These are phyloP conservation scores for Galaxea fascicularis DNA, from an alignment of 92 coral and sea anemone species.

Conservation along the genomic window DNA sequence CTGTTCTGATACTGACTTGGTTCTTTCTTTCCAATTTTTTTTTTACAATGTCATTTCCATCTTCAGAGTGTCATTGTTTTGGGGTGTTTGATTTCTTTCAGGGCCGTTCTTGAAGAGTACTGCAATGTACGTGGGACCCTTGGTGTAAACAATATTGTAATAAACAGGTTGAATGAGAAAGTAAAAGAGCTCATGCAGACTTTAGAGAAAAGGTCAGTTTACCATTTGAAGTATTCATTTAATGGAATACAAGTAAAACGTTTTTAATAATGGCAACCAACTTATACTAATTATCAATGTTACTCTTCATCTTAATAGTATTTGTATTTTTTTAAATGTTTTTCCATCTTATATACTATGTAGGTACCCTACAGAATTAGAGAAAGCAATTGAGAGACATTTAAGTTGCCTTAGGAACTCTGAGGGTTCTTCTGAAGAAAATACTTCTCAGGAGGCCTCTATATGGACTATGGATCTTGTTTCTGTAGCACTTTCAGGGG, in stretches of 20 bases:
- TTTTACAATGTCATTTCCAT: no score
- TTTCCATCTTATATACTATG: background rate
- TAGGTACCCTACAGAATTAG: conserved; percentile 89
- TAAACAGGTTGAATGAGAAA: conserved; percentile 50
- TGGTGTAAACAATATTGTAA: conserved; percentile 33
- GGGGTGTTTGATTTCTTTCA: conserved; percentile 9
- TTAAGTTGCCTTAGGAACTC: conserved; percentile 58
- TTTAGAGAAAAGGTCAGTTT: conserved; percentile 73
- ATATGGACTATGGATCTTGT: conserved; percentile 87
- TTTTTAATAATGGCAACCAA: no score
- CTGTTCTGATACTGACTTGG: conserved; percentile 22
- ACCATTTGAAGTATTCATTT: background rate
- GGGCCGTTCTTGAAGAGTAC: conserved; percentile 74
- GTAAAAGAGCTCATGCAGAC: conserved; percentile 69
- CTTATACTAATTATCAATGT: no score
- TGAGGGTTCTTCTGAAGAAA: conserved; percentile 35
- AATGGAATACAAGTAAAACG: no score
- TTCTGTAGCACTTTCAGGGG: conserved; percentile 86
- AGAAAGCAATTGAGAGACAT: conserved; percentile 81
- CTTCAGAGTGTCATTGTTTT: background rate
- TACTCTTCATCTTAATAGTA: background rate
- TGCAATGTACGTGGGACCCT: conserved; percentile 51
- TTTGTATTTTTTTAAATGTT: background rate
- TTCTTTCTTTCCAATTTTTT: background rate
- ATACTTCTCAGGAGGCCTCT: conserved; percentile 33